Evolutionary conservation across 1,140 invertebrate genomes (phyloP), one percentile per base, ranked within the genome.

Genomic region (Drosophila punjabiensis): DNA sequence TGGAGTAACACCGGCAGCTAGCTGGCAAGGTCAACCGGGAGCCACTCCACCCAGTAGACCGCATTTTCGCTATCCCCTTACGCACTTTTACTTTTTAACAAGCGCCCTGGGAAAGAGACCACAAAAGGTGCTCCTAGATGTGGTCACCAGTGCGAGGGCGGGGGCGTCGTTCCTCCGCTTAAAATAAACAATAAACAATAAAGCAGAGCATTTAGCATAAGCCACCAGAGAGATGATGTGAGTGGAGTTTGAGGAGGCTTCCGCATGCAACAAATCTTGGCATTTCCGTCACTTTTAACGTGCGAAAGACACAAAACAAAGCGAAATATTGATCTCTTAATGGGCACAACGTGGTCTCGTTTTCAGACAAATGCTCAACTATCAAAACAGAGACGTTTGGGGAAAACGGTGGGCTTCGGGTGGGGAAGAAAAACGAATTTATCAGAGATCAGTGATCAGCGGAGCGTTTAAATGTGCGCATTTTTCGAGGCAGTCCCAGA

Each of bases 311-410:
- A 41, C 53, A 45, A 71, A 66, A 81, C 61, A 78, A 68, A 70
- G 76, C 81, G 39, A 89, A 81, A 90, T 89, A 89, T 89, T 89
- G 86, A 89, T 89, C 86, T 82, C 47, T 70, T 90, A 86, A 89
- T 89, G 63, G 82, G 66, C 79, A 47, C 86, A 76, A 73, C 82
- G 68, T 81, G 75, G 52, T 68, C 55, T 81, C 58, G 63, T 61
- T 61, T 73, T 61, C 55, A 76, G 61, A 70, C 79, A 85, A 68
- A 81, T 76, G 76, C 32, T 45, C 48, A 35, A 35, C 60, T 53
- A 76, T 63, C 76, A 55, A 73, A 71, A 60, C 39, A 37, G 47
- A 79, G 62, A 83, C 81, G 68, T 61, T 63, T 63, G 64, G 50
- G 53, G 62, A 79, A 79, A 74, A 62, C 47, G 62, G 58, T 60